Percentiles rank a stretch among this genome's conserved stretches.
phyloP scores from a whole-genome alignment of 2,888 invertebrate genomes.

The Teleogryllus oceanicus region DNA sequence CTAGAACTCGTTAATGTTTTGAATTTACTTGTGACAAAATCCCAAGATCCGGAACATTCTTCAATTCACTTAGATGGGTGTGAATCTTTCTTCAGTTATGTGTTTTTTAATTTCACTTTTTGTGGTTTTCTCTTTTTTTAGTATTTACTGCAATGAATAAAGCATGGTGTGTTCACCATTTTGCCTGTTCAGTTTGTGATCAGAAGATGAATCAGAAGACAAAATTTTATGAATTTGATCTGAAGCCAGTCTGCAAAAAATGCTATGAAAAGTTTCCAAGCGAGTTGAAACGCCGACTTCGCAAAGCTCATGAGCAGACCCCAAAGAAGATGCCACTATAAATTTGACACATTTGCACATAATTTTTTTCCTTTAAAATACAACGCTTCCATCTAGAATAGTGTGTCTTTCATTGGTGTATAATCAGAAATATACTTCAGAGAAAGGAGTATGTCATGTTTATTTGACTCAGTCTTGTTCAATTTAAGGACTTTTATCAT shows the following conservation, averaged over 20 bases:
- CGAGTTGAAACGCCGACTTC: constrained; percentile 87
- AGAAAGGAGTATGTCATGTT: too few species aligned
- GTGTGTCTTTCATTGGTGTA: too few species aligned
- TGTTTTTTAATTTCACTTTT: not conserved
- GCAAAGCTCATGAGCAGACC: constrained; percentile 80
- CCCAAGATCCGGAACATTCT: too few species aligned
- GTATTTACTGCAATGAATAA: constrained; percentile 98
- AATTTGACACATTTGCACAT: constrained; percentile 36
- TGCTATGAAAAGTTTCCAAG: constrained; percentile 96
- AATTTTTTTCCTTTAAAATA: constrained; percentile 19
- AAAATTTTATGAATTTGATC: constrained; percentile 98
- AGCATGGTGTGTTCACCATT: constrained; percentile 99
- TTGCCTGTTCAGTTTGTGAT: constrained; percentile 96
- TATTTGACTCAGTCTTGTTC: too few species aligned
- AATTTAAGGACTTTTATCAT: too few species aligned
- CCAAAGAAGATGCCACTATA: constrained; percentile 50
- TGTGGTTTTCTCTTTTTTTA: constrained; percentile 49
- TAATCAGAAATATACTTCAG: too few species aligned
- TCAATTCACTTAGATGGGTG: too few species aligned
- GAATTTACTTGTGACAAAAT: too few species aligned
- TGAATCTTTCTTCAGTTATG: too few species aligned
- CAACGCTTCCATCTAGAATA: too few species aligned
- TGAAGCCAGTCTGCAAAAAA: constrained; percentile 96
- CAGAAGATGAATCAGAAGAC: constrained; percentile 93
- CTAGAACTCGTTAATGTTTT: too few species aligned